A percentile compares a stretch with the other conserved stretches of the same genome.
Conservation (phyloP, 2,113 vertebrate species). For the Numenius arquata region DNA sequence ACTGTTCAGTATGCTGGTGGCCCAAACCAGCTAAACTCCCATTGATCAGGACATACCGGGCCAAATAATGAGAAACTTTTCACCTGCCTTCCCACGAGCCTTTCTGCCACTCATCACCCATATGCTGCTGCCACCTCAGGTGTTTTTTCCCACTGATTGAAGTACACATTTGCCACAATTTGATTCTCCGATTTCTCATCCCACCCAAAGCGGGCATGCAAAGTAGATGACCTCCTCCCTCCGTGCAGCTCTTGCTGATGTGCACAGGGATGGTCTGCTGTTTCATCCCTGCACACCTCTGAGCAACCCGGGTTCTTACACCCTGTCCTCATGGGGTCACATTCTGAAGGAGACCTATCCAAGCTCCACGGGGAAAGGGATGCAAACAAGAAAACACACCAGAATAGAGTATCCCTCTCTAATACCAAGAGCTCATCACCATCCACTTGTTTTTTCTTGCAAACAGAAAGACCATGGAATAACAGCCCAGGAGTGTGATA, state of each 20-base stretch:
- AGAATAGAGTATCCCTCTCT: neutral
- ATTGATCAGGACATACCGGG: neutral
- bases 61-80: neutral
- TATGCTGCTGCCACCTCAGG: neutral
- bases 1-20: neutral
- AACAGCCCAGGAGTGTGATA: neutral
- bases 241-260: neutral
- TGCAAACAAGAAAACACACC: neutral
- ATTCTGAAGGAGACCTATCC: neutral
- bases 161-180: neutral
- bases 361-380: neutral
- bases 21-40: constrained; percentile 3
- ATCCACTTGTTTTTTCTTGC: neutral
- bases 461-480: neutral
- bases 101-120: neutral
- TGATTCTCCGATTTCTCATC: neutral
- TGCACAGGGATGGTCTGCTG: neutral
- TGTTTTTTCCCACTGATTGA: neutral
- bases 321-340: neutral
- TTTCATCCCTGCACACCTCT: neutral
- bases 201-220: neutral
- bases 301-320: neutral
- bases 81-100: neutral
- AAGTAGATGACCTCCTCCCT: neutral
- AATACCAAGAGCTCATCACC: neutral